Evolutionary conservation across 2,888 invertebrate species (phyloP).

Genomic region (Oligia latruncula): DNA sequence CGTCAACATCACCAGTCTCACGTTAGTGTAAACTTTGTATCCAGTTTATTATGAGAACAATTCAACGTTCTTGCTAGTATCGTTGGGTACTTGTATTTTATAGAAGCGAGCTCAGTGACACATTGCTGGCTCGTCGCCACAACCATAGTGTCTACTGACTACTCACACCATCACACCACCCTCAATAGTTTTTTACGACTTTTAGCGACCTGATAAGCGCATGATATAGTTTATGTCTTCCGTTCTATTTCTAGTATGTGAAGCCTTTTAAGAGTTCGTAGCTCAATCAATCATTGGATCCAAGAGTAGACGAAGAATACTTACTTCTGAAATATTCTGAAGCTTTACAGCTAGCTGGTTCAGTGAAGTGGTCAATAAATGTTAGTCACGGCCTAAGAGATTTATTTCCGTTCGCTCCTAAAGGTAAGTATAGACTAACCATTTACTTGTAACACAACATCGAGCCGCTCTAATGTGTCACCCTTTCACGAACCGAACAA

Average conservation of each 20-base stretch:
- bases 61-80: conserved; percentile 5
- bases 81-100: conserved; percentile 29
- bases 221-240: conserved; percentile 44
- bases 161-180: conserved; percentile 35
- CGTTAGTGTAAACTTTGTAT: not conserved
- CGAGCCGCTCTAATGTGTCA: not conserved
- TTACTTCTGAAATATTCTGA: conserved; percentile 38
- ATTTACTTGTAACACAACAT: not conserved
- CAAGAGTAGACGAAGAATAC: conserved; percentile 22
- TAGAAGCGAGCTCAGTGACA: conserved; percentile 37
- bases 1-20: not conserved
- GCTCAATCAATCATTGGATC: conserved; percentile 43
- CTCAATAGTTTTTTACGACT: conserved; percentile 47
- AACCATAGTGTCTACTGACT: conserved; percentile 19
- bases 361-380: conserved; percentile 49
- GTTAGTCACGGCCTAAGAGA: conserved; percentile 48
- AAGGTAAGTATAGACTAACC: not conserved
- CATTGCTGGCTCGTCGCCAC: conserved; percentile 50
- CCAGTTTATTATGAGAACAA: conserved; percentile 32
- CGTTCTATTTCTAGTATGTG: conserved; percentile 35
- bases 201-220: conserved; percentile 34
- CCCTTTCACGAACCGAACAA: not conserved
- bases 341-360: conserved; percentile 41
- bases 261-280: conserved; percentile 28
- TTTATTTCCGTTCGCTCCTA: conserved; percentile 35